A percentile compares a stretch with the other conserved stretches of the same genome.
Evolutionary conservation across 2,113 vertebrate genomes (phyloP).

Genomic region (Saguinus midas): DNA sequence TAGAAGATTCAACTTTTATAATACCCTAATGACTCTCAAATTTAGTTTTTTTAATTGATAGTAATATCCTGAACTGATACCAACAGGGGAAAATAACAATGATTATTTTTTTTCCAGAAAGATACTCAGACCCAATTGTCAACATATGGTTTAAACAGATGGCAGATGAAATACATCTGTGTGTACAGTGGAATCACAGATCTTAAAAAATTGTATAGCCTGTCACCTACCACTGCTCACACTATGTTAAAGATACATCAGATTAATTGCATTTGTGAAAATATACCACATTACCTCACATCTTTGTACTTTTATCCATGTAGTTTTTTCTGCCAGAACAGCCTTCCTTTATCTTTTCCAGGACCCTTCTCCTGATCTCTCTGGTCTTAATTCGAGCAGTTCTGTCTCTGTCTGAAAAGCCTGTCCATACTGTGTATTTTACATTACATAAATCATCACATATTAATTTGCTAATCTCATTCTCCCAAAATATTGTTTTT

Average conservation of each 20-base stretch:
- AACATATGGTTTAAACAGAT: background rate
- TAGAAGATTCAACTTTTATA: background rate
- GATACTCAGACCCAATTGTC: background rate
- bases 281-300: background rate
- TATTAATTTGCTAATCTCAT: background rate
- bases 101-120: background rate
- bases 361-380: background rate
- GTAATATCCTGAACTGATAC: constrained; percentile 4
- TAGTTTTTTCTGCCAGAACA: background rate
- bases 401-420: background rate
- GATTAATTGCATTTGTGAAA: background rate
- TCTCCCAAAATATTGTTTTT: background rate
- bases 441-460: background rate
- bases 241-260: background rate
- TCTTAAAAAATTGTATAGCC: background rate
- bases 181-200: background rate
- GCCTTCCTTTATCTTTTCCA: constrained; percentile 10
- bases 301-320: background rate
- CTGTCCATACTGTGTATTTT: background rate
- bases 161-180: background rate
- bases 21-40: background rate
- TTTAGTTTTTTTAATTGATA: background rate
- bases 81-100: background rate
- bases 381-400: background rate
- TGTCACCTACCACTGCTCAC: background rate